A percentile compares a stretch with the other conserved stretches of the same genome.
Conservation (phyloP, 2,888 invertebrate species). For the Drosophila putrida region DNA sequence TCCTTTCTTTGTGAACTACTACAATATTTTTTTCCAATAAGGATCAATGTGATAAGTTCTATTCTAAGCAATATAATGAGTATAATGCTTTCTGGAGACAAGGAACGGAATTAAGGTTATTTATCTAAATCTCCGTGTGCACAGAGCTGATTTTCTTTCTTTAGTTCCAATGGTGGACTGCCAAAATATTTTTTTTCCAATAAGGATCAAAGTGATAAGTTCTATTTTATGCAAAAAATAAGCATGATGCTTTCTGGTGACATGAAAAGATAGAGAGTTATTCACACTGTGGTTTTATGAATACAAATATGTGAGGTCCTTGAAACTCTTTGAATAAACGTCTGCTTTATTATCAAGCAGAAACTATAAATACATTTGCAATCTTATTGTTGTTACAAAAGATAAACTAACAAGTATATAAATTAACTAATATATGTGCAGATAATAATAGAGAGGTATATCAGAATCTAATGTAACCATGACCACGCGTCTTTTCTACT, state of each 20-base stretch:
- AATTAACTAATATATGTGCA: slow-evolving; percentile 8
- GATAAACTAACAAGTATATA: slow-evolving; percentile 9
- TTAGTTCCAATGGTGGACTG: too few relatives aligned
- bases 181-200: too few relatives aligned
- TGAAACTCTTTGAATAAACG: background rate
- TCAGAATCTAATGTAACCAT: slow-evolving; percentile 40
- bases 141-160: background rate
- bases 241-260: background rate
- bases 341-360: background rate
- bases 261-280: background rate
- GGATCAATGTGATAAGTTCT: background rate
- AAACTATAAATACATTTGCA: background rate
- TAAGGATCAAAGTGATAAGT: background rate
- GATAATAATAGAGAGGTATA: background rate
- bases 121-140: background rate
- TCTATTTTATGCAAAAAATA: background rate
- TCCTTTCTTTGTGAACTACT: background rate
- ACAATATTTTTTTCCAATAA: too few relatives aligned
- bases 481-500: slow-evolving; percentile 21
- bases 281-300: background rate
- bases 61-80: background rate
- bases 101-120: background rate
- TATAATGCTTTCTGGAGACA: background rate
- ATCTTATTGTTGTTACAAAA: background rate
- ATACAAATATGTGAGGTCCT: too few relatives aligned